Base-by-base conservation (phyloP, 2,888 invertebrate species). In the Sesia bembeciformis region DNA sequence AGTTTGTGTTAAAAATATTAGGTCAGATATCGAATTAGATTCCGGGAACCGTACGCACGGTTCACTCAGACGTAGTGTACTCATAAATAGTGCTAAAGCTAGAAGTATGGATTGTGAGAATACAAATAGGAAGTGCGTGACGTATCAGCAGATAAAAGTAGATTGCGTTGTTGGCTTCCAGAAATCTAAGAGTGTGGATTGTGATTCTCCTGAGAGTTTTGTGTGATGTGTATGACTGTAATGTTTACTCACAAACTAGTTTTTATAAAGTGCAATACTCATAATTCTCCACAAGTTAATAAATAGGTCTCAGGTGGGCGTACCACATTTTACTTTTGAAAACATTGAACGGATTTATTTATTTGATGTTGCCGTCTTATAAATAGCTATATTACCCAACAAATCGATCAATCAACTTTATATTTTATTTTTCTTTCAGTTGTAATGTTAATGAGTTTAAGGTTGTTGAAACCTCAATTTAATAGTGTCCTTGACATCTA, bases 51-150 rank as follows among this genome's bases (percentile, higher is more conserved):
- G 78, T 49, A 72, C 66, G 52, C 73, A 85, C 57, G 75, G 79
- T 53, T 91, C 91, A 6, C 72, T 91, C 41, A 78, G 90, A 53
- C 89, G 90, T 8, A 91, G 87, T 59, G 88, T 90, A 49, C 80
- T 90, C 54, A 81, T 90, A 65, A 90, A 87, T 63, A 87, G 82
- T 60, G 79, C 85, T 4, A 87, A 84, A 65, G 78, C 85, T 2
- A 84, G 81, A 66, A 88, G 83, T 65, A 62, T 84, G 53, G 90
- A 90, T 53, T 58, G 66, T 52, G 84, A 84, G 43, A 59, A 60
- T 39, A 23, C 23, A 23, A 69, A 64, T 60, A 80, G 81, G 66
- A 81, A 78, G 62, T 70, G 66, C 53, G 77, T 81, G 41, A 66
- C 77, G 40, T 83, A 82, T 65, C 81, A 84, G 60, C 83, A 84